Evolutionary conservation across 2,888 invertebrate species (phyloP).

Genomic region (Norana najaformis): DNA sequence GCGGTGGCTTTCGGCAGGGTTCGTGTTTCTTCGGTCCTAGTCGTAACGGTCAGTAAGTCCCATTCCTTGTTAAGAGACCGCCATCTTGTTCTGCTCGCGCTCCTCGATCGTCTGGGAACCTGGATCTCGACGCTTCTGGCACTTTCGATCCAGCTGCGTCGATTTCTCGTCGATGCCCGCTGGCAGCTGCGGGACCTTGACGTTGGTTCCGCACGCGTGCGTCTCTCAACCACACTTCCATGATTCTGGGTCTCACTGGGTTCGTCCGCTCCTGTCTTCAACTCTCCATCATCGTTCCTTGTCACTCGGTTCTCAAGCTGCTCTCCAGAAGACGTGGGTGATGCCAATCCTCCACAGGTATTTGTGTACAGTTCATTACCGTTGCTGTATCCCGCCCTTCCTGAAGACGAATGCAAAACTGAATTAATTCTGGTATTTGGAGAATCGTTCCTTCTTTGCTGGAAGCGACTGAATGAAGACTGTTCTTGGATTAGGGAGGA

Average conservation of each 20-base stretch:
- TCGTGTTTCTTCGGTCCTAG: constrained; percentile 30
- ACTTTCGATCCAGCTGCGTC: constrained; percentile 14
- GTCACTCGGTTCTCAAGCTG: neutral
- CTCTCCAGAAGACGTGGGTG: neutral
- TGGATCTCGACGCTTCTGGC: constrained; percentile 31
- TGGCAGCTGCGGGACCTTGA: neutral
- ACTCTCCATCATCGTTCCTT: neutral
- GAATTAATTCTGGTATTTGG: neutral
- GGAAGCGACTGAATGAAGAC: neutral
- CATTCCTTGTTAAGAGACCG: constrained; percentile 26
- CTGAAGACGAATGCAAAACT: neutral
- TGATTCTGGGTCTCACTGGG: neutral
- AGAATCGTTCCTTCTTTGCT: neutral
- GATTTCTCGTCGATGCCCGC: neutral
- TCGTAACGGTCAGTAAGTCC: constrained; percentile 27
- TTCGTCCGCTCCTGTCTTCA: too few species aligned
- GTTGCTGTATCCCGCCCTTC: neutral
- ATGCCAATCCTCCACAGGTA: neutral
- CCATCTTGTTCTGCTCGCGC: constrained; percentile 1
- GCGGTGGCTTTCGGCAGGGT: neutral
- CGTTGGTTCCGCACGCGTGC: neutral
- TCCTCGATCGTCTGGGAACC: constrained; percentile 25
- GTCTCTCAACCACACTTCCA: neutral
- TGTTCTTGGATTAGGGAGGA: neutral
- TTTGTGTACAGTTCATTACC: neutral